phyloP scores from a whole-genome alignment of 1,140 invertebrate species.

The Zaprionus taronus region DNA sequence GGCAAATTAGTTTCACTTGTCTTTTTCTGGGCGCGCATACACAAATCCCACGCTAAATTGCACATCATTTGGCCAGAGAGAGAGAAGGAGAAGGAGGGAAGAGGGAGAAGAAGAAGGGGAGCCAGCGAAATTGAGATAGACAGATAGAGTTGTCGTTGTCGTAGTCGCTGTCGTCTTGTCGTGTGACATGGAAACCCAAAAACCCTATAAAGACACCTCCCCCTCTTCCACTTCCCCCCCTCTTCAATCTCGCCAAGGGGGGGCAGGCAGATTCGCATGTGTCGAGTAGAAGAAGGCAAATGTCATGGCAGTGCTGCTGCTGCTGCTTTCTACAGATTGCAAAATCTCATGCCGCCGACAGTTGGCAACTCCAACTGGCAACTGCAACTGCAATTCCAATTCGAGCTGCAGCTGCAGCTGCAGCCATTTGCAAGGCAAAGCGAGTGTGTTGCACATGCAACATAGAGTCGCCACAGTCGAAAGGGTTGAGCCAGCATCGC shows the following conservation, averaged over 20 bases:
- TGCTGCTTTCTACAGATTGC: slow-evolving; percentile 75
- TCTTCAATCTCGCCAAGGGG: not conserved
- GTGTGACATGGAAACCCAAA: slow-evolving; percentile 75
- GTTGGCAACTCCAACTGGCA: slow-evolving; percentile 33
- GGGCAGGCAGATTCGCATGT: slow-evolving; percentile 48
- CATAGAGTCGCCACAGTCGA: slow-evolving; percentile 13
- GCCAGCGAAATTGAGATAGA: slow-evolving; percentile 38
- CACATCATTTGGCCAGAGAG: slow-evolving; percentile 56
- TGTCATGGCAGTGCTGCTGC: slow-evolving; percentile 56
- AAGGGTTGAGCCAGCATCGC: slow-evolving; percentile 8
- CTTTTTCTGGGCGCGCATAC: slow-evolving; percentile 16
- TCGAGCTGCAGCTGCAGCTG: slow-evolving; percentile 22
- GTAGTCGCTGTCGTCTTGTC: slow-evolving; percentile 34
- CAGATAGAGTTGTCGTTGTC: slow-evolving; percentile 36
- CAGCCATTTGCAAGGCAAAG: slow-evolving; percentile 53
- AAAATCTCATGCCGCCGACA: slow-evolving; percentile 66
- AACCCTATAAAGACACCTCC: slow-evolving; percentile 29
- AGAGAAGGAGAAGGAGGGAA: not conserved
- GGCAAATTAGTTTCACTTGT: slow-evolving; percentile 77
- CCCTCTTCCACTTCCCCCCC: too few relatives aligned
- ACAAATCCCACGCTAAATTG: slow-evolving; percentile 62
- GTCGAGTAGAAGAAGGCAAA: slow-evolving; percentile 52
- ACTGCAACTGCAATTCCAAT: slow-evolving; percentile 12
- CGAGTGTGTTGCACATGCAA: slow-evolving; percentile 7
- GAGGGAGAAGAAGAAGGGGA: slow-evolving; percentile 2